Evolutionary conservation across 2,113 vertebrate genomes (phyloP).

Genomic region (Eublepharis macularius): DNA sequence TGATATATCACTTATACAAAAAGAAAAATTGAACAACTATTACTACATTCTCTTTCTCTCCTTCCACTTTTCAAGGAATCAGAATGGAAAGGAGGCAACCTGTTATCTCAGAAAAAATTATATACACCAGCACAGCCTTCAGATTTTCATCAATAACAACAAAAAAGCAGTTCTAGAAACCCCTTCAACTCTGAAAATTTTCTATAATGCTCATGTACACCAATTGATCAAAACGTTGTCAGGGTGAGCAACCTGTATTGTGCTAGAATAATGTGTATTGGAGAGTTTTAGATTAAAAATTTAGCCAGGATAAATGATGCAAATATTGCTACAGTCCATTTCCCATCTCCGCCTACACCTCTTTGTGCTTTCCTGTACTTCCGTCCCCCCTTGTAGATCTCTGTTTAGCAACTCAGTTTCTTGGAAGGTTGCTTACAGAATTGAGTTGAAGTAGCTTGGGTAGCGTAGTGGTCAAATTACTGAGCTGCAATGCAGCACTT

Average conservation of each 20-base stretch:
- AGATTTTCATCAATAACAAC: not conserved
- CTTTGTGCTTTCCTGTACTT: too few relatives aligned
- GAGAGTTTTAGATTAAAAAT: not conserved
- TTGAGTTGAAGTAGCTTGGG: too few relatives aligned
- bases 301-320: not conserved
- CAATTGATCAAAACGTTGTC: constrained; percentile 8
- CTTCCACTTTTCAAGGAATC: not conserved
- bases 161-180: not conserved
- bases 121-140: not conserved
- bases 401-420: too few relatives aligned
- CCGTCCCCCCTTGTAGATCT: too few relatives aligned
- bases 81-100: not conserved
- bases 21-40: constrained; percentile 61
- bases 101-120: constrained; percentile 39
- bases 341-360: too few relatives aligned
- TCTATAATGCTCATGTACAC: too few relatives aligned
- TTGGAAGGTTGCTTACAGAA: too few relatives aligned
- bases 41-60: constrained; percentile 21
- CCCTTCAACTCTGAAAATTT: not conserved
- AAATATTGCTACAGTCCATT: not conserved
- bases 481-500: too few relatives aligned
- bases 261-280: not conserved
- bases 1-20: constrained; percentile 69
- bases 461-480: too few relatives aligned
- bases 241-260: not conserved